Conservation (phyloP, 2,797 vertebrate species). For the Poecilia velifera region DNA sequence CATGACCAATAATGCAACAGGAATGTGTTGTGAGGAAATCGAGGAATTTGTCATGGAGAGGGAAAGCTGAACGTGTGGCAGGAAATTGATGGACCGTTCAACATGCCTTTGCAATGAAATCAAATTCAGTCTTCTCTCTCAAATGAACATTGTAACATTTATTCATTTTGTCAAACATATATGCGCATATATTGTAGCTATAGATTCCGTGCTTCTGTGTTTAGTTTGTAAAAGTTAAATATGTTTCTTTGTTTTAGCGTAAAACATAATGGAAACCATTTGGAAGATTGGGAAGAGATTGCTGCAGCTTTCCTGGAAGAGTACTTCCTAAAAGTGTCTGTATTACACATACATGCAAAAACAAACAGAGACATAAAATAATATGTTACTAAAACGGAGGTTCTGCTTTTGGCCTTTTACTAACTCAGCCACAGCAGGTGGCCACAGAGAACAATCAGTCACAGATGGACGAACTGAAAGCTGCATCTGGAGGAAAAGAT, state of each 20-base stretch:
- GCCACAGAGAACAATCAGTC: constrained; percentile 43
- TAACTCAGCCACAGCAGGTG: constrained; percentile 46
- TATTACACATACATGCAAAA: neutral
- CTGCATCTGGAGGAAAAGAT: constrained; percentile 55
- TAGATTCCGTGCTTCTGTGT: neutral
- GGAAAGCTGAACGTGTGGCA: constrained; percentile 55
- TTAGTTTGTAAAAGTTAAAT: constrained; percentile 3
- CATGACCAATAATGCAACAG: constrained; percentile 76
- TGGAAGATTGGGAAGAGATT: neutral
- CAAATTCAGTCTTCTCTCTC: constrained; percentile 39
- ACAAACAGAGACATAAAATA: constrained; percentile 2
- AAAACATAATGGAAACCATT: neutral
- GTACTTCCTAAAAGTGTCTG: neutral
- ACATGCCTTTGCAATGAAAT: constrained; percentile 68
- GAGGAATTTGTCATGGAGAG: constrained; percentile 76
- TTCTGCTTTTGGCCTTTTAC: constrained; percentile 25
- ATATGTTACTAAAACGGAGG: constrained; percentile 5
- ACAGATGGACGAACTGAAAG: constrained; percentile 69
- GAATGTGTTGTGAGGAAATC: constrained; percentile 78
- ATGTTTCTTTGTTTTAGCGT: neutral
- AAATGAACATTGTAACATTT: neutral
- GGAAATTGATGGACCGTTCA: constrained; percentile 68
- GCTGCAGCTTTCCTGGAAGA: neutral
- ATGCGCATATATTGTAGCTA: too few relatives aligned
- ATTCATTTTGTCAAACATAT: neutral